Evolutionary conservation across 2,113 vertebrate genomes (phyloP).

Genomic region (Brachyhypopomus occidentalis): DNA sequence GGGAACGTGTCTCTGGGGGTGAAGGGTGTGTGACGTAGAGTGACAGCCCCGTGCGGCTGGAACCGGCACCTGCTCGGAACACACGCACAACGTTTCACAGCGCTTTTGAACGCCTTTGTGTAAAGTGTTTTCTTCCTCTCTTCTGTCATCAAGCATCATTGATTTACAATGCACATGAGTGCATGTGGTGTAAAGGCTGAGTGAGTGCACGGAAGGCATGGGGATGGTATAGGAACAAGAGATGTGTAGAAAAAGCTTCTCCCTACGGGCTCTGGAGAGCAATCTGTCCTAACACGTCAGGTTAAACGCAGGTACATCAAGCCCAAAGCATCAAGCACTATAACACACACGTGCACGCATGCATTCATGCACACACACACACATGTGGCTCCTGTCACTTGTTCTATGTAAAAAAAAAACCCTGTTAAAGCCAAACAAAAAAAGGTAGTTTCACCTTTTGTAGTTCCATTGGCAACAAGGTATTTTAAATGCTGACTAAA

Average conservation of each 20-base stretch:
- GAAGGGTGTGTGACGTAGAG: slow-evolving; percentile 1
- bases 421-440: too few species aligned
- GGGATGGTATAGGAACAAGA: slow-evolving; percentile 50
- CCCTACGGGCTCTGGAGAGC: slow-evolving; percentile 43
- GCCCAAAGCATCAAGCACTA: slow-evolving; percentile 64
- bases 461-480: slow-evolving; percentile 31
- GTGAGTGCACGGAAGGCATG: not conserved
- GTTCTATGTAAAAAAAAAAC: too few species aligned
- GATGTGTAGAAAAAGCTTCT: slow-evolving; percentile 40
- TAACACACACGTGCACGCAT: not conserved
- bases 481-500: not conserved
- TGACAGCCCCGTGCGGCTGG: not conserved
- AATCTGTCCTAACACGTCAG: slow-evolving; percentile 65
- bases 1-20: too few species aligned
- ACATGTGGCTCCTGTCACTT: slow-evolving; percentile 10
- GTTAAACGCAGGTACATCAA: slow-evolving; percentile 67
- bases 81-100: slow-evolving; percentile 61
- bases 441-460: slow-evolving; percentile 25
- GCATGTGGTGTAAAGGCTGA: slow-evolving; percentile 63
- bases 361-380: not conserved
- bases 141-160: slow-evolving; percentile 53
- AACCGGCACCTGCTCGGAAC: slow-evolving; percentile 61
- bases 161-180: slow-evolving; percentile 70
- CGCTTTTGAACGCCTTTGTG: slow-evolving; percentile 59
- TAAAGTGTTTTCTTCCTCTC: slow-evolving; percentile 45